These are phyloP conservation scores for Drosophila pandora DNA, from an alignment of 1,140 invertebrate species.

Conservation along the genomic window DNA sequence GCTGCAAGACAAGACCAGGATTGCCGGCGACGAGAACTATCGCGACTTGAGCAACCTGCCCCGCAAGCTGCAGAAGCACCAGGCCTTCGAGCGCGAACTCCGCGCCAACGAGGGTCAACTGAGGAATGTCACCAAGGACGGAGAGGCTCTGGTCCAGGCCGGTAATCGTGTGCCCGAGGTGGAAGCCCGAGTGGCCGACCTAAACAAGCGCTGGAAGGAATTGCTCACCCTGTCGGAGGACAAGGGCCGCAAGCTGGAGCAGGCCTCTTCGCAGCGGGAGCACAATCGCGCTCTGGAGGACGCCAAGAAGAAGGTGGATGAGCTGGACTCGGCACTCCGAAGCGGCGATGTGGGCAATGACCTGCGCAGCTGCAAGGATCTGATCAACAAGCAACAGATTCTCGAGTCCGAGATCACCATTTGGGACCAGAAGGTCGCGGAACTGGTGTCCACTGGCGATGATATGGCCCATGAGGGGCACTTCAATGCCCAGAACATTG, in stretches of 20 bases:
- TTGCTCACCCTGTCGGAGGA: slow-evolving; percentile 89
- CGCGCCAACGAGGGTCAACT: slow-evolving; percentile 95
- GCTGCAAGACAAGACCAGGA: slow-evolving; percentile 96
- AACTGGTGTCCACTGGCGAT: slow-evolving; percentile 91
- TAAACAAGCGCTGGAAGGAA: slow-evolving; percentile 90
- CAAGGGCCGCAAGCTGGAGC: slow-evolving; percentile 90
- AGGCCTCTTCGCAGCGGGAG: slow-evolving; percentile 82
- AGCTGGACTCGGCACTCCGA: slow-evolving; percentile 89
- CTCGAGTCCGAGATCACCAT: slow-evolving; percentile 92
- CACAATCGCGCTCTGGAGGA: slow-evolving; percentile 88
- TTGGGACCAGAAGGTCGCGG: slow-evolving; percentile 90
- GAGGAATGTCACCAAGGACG: slow-evolving; percentile 91
- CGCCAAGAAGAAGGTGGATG: slow-evolving; percentile 92
- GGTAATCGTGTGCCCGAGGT: slow-evolving; percentile 90
- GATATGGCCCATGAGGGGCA: slow-evolving; percentile 96
- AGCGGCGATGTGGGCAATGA: slow-evolving; percentile 93
- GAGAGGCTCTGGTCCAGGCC: slow-evolving; percentile 88
- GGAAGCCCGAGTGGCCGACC: slow-evolving; percentile 86
- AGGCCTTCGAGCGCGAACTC: slow-evolving; percentile 98
- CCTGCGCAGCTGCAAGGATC: slow-evolving; percentile 93
- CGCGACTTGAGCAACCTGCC: slow-evolving; percentile 96
- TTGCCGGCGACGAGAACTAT: slow-evolving; percentile 96
- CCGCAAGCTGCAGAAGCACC: slow-evolving; percentile 97
- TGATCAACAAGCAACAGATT: slow-evolving; percentile 93
- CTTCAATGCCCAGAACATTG: slow-evolving; percentile 95